Conservation (phyloP, 2,113 vertebrate genomes). For the Dasyurus viverrinus region DNA sequence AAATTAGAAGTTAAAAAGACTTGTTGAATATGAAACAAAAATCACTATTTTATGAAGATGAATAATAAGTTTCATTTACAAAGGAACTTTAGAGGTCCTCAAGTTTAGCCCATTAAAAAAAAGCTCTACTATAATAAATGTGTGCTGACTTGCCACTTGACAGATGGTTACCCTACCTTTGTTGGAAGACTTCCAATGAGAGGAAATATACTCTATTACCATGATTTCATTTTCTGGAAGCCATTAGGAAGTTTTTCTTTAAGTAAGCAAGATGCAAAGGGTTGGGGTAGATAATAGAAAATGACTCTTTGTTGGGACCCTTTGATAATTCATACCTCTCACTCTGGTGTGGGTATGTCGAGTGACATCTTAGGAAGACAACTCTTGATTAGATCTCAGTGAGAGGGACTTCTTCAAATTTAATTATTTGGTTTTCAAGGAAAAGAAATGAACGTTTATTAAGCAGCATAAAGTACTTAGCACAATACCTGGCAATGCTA, state of each 20-base stretch:
- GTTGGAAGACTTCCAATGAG: neutral
- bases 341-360: no score
- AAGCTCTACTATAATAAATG: neutral
- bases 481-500: neutral
- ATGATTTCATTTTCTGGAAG: neutral
- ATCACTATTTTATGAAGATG: neutral
- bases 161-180: neutral
- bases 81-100: neutral
- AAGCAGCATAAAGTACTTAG: neutral
- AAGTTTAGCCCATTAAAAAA: neutral
- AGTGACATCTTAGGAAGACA: neutral
- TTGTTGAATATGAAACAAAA: neutral
- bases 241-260: neutral
- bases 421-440: neutral
- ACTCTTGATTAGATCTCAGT: neutral
- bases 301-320: neutral
- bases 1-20: neutral
- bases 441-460: neutral
- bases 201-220: neutral
- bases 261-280: neutral
- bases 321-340: neutral
- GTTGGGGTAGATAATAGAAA: neutral
- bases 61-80: neutral
- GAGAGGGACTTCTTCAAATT: neutral
- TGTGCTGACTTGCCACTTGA: neutral